Percentiles rank a stretch among this genome's conserved stretches.
Conservation (phyloP, 2,888 invertebrate genomes). For the Apamea sordens region DNA sequence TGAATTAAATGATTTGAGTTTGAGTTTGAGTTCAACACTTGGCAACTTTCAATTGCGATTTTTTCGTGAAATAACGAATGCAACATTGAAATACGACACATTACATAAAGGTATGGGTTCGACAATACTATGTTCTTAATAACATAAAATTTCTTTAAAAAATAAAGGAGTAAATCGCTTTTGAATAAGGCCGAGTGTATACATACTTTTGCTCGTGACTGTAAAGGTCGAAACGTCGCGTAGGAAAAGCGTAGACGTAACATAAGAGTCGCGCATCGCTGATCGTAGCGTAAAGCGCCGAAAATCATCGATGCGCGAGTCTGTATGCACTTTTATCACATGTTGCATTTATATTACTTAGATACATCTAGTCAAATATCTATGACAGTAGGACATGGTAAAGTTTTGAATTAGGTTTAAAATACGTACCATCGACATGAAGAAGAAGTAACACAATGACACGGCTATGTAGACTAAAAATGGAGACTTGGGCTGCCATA, state of each 20-base stretch:
- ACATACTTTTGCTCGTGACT: background rate
- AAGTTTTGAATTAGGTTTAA: background rate
- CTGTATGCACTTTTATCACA: background rate
- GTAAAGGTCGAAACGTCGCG: background rate
- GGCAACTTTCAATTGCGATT: too few species aligned
- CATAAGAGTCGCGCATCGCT: background rate
- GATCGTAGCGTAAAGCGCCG: background rate
- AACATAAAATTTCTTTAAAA: too few species aligned
- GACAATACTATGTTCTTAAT: too few species aligned
- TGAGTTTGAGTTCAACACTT: too few species aligned
- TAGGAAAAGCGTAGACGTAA: background rate
- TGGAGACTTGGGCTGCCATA: background rate
- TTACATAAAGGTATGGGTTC: too few species aligned
- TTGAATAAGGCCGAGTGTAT: too few species aligned
- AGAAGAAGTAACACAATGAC: background rate
- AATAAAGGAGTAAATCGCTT: too few species aligned
- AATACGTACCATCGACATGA: background rate
- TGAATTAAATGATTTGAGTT: too few species aligned
- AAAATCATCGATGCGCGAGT: background rate
- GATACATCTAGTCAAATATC: background rate
- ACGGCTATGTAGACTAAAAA: background rate
- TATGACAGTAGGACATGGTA: background rate
- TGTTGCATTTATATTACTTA: background rate
- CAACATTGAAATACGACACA: too few species aligned
- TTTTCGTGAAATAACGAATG: too few species aligned